Percentiles rank a stretch among this genome's conserved stretches.
Evolutionary conservation across 1,140 invertebrate species (phyloP).

Genomic region (Druon quercuslanigerum): DNA sequence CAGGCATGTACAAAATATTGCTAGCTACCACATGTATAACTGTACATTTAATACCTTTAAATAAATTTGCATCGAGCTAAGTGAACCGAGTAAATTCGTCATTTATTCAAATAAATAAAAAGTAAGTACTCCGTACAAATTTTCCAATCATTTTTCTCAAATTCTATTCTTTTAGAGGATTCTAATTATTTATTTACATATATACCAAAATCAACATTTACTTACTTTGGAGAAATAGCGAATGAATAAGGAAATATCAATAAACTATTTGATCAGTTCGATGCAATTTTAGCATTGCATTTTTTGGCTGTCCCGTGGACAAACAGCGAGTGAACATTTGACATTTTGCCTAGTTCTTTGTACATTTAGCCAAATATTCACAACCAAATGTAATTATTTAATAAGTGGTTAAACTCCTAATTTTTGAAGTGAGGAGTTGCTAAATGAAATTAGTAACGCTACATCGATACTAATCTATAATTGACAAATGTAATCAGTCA

Average conservation of each 20-base stretch:
- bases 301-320: background rate
- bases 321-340: background rate
- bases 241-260: background rate
- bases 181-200: no score
- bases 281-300: background rate
- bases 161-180: no score
- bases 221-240: background rate
- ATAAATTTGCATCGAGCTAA: slow-evolving; percentile 16
- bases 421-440: background rate
- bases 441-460: background rate
- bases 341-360: background rate
- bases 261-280: background rate
- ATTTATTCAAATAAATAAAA: background rate
- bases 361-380: background rate
- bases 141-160: background rate
- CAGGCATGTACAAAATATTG: slow-evolving; percentile 35
- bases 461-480: slow-evolving; percentile 2
- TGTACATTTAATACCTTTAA: slow-evolving; percentile 1
- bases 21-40: background rate
- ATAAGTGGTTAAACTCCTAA: background rate
- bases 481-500: slow-evolving; percentile 33
- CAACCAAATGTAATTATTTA: background rate
- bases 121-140: background rate
- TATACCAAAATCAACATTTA: background rate
- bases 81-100: background rate